Evolutionary conservation across 1,140 invertebrate species (phyloP).

Genomic region (Periplaneta americana): DNA sequence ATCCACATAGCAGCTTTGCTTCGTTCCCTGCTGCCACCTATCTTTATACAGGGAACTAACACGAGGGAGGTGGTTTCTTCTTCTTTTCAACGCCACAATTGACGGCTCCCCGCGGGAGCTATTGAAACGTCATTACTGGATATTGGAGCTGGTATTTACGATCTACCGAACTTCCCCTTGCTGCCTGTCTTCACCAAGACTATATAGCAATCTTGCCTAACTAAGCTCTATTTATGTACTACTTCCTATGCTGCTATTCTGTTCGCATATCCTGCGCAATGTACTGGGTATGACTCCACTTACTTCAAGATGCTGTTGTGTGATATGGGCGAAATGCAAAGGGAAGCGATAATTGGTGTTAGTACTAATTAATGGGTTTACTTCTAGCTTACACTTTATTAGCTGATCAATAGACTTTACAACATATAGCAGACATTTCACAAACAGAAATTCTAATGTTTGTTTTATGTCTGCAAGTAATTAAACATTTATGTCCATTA

Average conservation of each 20-base stretch:
- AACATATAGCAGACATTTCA: no score
- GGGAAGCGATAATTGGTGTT: no score
- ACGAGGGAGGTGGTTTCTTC: not conserved
- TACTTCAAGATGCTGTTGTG: no score
- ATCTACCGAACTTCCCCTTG: not conserved
- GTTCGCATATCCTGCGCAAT: no score
- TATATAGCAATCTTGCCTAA: not conserved
- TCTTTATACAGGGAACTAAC: not conserved
- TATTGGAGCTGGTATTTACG: constrained; percentile 1
- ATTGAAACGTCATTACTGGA: constrained; percentile 6
- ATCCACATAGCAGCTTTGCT: not conserved
- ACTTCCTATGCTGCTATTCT: not conserved
- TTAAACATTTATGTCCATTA: no score
- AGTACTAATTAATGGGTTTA: no score
- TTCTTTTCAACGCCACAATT: constrained; percentile 1
- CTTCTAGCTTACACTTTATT: no score
- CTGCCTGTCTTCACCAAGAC: not conserved
- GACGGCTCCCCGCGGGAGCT: not conserved
- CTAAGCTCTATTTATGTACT: not conserved
- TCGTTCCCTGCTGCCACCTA: not conserved
- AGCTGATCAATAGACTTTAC: no score
- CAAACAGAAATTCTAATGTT: no score
- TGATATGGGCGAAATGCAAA: no score
- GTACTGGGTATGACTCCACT: no score
- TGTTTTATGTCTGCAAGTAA: no score